phyloP scores from a whole-genome alignment of 2,888 invertebrate species.

The Erpobdella octoculata region DNA sequence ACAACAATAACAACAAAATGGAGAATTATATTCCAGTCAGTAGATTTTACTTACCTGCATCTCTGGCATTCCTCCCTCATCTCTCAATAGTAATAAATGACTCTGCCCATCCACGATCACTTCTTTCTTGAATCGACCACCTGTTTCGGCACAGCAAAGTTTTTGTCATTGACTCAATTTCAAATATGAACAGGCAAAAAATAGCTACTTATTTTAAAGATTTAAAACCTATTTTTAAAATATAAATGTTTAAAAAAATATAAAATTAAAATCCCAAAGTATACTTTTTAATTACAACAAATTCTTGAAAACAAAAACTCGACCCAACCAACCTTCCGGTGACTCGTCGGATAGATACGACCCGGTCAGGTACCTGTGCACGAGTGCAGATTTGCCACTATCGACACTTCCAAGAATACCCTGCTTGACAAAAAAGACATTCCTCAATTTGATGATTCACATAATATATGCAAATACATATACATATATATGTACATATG shows the following conservation, averaged over 20 bases:
- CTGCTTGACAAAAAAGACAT: constrained; percentile 47
- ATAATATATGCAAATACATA: no score
- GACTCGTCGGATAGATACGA: constrained; percentile 96
- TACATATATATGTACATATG: no score
- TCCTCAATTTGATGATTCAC: no score
- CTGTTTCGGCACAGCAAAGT: constrained; percentile 40
- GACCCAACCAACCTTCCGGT: constrained; percentile 80
- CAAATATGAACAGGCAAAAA: background rate
- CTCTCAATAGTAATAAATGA: constrained; percentile 86
- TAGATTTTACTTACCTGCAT: constrained; percentile 67
- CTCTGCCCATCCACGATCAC: constrained; percentile 86
- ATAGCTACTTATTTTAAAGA: background rate
- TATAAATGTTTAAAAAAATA: no score
- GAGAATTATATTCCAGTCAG: no score
- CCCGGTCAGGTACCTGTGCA: constrained; percentile 93
- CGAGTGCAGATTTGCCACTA: constrained; percentile 92
- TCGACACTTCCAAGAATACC: constrained; percentile 89
- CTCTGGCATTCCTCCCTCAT: constrained; percentile 93
- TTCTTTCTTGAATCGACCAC: constrained; percentile 97
- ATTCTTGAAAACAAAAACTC: no score
- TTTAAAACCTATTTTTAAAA: no score
- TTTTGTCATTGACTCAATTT: background rate
- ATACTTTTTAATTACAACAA: no score
- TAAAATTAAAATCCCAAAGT: no score
- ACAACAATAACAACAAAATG: no score